Percentiles rank a stretch among this genome's conserved stretches.
Evolutionary conservation across 2,113 vertebrate genomes (phyloP).

Genomic region (Pachycephala philippinensis): DNA sequence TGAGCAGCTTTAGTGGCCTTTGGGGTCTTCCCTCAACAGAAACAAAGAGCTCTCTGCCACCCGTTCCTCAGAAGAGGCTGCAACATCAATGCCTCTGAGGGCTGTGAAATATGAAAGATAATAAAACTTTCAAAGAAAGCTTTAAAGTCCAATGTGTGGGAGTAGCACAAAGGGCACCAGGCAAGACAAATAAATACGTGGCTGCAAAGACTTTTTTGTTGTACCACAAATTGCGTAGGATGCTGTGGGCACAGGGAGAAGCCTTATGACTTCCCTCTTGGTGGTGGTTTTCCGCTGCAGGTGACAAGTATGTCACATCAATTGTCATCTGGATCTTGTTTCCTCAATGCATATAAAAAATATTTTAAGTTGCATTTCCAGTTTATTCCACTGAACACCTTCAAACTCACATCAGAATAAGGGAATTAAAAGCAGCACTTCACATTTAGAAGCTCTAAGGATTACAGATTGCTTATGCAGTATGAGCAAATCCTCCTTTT

Average conservation of each 20-base stretch:
- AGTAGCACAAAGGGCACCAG: not conserved
- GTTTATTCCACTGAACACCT: not conserved
- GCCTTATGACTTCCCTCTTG: not conserved
- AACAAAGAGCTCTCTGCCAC: not conserved
- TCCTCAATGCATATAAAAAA: not conserved
- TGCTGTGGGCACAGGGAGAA: not conserved
- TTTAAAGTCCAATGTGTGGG: constrained; percentile 23
- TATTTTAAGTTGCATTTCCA: not conserved
- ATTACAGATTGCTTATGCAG: not conserved
- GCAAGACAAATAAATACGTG: not conserved
- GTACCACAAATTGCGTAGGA: not conserved
- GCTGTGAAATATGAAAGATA: not conserved
- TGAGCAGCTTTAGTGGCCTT: constrained; percentile 19
- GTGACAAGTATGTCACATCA: not conserved
- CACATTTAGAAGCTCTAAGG: not conserved
- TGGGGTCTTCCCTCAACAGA: not conserved
- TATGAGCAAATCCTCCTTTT: not conserved
- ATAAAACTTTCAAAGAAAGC: constrained; percentile 34
- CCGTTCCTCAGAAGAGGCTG: not conserved
- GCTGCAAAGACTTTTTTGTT: not conserved
- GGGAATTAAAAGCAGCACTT: not conserved
- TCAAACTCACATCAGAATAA: not conserved
- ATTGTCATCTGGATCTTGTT: not conserved
- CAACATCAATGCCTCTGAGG: not conserved
- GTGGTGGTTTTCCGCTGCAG: not conserved